Conservation (phyloP, 2,888 invertebrate genomes). For the Esperia sulphurella region DNA sequence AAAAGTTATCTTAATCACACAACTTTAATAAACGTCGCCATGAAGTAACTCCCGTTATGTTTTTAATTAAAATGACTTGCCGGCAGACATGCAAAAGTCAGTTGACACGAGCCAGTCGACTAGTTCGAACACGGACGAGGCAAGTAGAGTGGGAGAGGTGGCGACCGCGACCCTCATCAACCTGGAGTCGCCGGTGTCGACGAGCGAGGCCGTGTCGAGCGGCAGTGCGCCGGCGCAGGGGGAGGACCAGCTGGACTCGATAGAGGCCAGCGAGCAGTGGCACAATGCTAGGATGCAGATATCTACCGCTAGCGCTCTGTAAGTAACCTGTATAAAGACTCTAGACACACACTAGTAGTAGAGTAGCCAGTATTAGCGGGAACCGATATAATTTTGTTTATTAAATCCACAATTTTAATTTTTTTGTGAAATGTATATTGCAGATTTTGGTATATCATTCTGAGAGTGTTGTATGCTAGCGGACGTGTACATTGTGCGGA, state of each 20-base stretch:
- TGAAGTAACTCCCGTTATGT: no score
- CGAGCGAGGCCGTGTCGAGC: conserved; percentile 35
- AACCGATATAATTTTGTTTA: no score
- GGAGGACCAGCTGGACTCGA: conserved; percentile 67
- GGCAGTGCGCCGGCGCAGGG: conserved; percentile 27
- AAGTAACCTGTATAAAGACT: conserved; percentile 22
- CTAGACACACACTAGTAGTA: neutral
- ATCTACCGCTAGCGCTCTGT: conserved; percentile 59
- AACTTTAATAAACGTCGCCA: no score
- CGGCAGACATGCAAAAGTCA: conserved; percentile 55
- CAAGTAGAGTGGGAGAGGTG: conserved; percentile 51
- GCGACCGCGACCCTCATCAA: conserved; percentile 67
- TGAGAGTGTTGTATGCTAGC: no score
- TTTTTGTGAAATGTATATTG: no score
- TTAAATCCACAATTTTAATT: no score
- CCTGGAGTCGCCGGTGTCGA: conserved; percentile 59
- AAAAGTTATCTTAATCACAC: no score
- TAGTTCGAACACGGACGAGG: conserved; percentile 59
- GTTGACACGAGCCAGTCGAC: conserved; percentile 66
- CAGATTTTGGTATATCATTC: no score
- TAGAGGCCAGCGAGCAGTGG: conserved; percentile 67
- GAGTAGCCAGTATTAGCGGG: no score
- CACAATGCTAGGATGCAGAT: conserved; percentile 55
- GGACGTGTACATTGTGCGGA: no score
- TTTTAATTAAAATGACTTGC: conserved; percentile 4